A percentile compares a stretch with the other conserved stretches of the same genome.
phyloP scores from a whole-genome alignment of 2,113 vertebrate species.

The Tachycineta bicolor region DNA sequence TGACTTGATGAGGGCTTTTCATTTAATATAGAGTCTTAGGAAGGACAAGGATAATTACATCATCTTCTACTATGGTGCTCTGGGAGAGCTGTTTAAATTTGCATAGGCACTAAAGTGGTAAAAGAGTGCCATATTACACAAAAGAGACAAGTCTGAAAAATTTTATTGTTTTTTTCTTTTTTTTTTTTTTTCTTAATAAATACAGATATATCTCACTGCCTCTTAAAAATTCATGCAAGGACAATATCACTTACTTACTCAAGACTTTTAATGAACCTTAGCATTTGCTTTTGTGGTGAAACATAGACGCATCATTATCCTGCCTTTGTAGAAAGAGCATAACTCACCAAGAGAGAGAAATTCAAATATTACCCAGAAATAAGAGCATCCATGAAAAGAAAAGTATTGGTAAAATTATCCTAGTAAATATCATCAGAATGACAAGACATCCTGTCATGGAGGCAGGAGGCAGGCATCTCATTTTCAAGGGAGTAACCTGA shows the following conservation, averaged over 20 bases:
- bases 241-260: not conserved
- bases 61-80: not conserved
- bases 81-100: not conserved
- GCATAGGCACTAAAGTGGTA: not conserved
- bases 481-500: not conserved
- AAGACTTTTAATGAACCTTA: conserved; percentile 10
- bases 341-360: not conserved
- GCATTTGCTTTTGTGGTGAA: not conserved
- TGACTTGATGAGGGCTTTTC: not conserved
- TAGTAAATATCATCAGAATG: conserved; percentile 3
- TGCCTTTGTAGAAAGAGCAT: not conserved
- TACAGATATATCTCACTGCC: not conserved
- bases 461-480: not conserved
- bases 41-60: not conserved
- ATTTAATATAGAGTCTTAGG: not conserved
- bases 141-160: not conserved
- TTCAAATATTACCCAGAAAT: conserved; percentile 6
- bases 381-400: not conserved
- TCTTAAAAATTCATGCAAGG: conserved; percentile 28
- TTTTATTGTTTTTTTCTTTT: not conserved
- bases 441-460: not conserved
- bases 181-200: conserved; percentile 25
- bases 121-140: not conserved
- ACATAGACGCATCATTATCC: not conserved
- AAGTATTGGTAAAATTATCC: not conserved